Evolutionary conservation across 2,888 invertebrate species (phyloP).

Genomic region (Clepsis dumicolana): DNA sequence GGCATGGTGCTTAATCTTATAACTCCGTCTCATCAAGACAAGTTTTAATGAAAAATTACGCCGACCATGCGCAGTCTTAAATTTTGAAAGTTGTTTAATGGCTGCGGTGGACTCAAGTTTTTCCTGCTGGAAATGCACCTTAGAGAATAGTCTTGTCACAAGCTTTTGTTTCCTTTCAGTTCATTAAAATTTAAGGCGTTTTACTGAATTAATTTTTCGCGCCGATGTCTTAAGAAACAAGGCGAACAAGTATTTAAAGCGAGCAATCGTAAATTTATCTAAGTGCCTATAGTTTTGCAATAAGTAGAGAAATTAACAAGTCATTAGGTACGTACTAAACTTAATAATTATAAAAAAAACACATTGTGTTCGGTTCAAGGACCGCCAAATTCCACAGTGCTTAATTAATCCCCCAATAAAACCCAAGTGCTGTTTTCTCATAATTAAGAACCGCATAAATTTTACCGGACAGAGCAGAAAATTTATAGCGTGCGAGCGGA

Average conservation of each 20-base stretch:
- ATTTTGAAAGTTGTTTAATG: slow-evolving; percentile 20
- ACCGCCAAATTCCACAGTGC: slow-evolving; percentile 1
- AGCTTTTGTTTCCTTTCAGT: slow-evolving; percentile 18
- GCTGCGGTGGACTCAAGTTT: slow-evolving; percentile 14
- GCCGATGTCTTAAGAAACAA: neutral
- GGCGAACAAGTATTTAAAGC: neutral
- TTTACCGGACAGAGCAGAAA: slow-evolving; percentile 31
- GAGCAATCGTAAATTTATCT: neutral
- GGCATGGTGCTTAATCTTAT: too few species aligned
- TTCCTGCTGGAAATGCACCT: slow-evolving; percentile 6
- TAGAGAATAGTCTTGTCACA: slow-evolving; percentile 16
- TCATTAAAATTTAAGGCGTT: slow-evolving; percentile 13
- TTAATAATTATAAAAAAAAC: neutral
- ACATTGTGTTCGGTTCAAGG: slow-evolving; percentile 9
- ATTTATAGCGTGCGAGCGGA: slow-evolving; percentile 34
- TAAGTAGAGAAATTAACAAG: too few species aligned
- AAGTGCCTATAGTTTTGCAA: too few species aligned
- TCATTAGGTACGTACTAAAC: too few species aligned
- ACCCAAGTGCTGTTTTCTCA: slow-evolving; percentile 38
- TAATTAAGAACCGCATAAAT: slow-evolving; percentile 40
- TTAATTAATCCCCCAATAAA: slow-evolving; percentile 35
- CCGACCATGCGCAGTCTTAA: neutral
- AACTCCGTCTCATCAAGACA: neutral
- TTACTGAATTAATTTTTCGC: neutral
- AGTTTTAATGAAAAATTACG: slow-evolving; percentile 14